Percentiles rank a stretch among this genome's conserved stretches.
phyloP scores from a whole-genome alignment of 2,888 invertebrate species.

The Hesperia comma region DNA sequence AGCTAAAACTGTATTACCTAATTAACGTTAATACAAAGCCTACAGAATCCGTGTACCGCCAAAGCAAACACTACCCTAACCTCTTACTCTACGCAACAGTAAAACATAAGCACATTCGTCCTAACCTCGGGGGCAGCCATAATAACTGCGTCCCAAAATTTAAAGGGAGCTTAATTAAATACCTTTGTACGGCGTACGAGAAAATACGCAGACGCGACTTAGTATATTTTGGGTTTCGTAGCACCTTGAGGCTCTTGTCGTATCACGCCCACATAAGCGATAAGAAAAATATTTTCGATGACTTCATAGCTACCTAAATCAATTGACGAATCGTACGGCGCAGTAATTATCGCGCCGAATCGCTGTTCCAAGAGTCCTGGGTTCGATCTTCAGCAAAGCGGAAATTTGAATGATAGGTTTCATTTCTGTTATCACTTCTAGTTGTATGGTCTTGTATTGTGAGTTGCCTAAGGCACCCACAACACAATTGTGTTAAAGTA shows the following conservation, averaged over 20 bases:
- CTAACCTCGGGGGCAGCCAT: slow-evolving; percentile 39
- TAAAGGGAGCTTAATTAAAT: slow-evolving; percentile 55
- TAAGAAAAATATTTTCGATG: not conserved
- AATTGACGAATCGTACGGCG: too few species aligned
- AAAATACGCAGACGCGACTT: slow-evolving; percentile 25
- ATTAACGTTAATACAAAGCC: slow-evolving; percentile 14
- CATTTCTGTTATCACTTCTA: too few species aligned
- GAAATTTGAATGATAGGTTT: too few species aligned
- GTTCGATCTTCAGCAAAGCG: too few species aligned
- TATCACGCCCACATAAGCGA: not conserved
- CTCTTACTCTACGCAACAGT: slow-evolving; percentile 10
- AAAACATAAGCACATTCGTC: slow-evolving; percentile 24
- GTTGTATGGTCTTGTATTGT: too few species aligned
- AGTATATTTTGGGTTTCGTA: slow-evolving; percentile 15
- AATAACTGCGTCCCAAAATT: slow-evolving; percentile 46
- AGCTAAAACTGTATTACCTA: slow-evolving; percentile 4
- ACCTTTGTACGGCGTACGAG: slow-evolving; percentile 40
- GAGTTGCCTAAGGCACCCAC: too few species aligned
- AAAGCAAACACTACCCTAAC: slow-evolving; percentile 15
- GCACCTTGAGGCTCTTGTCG: not conserved
- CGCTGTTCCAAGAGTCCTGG: too few species aligned
- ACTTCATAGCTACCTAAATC: too few species aligned
- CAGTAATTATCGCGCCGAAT: too few species aligned
- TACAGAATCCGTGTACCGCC: slow-evolving; percentile 10
- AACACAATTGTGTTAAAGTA: too few species aligned